Base-by-base conservation (phyloP, 2,888 invertebrate genomes). In the Epiblema foenella region DNA sequence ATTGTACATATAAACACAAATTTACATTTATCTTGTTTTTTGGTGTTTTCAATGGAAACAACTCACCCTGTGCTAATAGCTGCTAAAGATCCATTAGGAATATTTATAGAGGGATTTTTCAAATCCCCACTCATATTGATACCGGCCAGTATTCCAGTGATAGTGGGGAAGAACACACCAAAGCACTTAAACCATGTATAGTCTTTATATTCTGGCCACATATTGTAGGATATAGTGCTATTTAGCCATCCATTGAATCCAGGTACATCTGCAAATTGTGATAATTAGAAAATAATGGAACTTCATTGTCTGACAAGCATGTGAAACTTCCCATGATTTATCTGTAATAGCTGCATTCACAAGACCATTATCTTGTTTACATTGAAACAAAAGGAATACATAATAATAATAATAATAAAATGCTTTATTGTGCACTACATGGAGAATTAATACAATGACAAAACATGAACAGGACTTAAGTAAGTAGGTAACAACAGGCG, bases 101-200 rank as follows among this genome's bases (percentile, higher is more conserved):
- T 99, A 87, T 98, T 98, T 54, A 95, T 95, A 7, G 98, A 97
- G 1, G 99, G 99, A 78, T 98, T 97, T 78, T 96, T 95, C 69
- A 99, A 94, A 89, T 99, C 99, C 15, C 99, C 99, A 84, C 98
- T 98, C 99, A 99, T 99, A 85, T 99, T 99, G 79, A 99, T 99
- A 42, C 99, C 99, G 8, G 99, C 98, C 77, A 99, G 93, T 75
- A 99, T 97, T 17, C 99, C 99, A 59, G 99, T 99, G 33, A 99
- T 98, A 0, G 99, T 98, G 15, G 99, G 99, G 87, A 99, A 99
- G 90, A 99, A 99, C 2, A 99, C 98, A 39, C 99, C 99, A 89
- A 99, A 98, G 52, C 99, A 98, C 64, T 97, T 97, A 90, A 99
- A 99, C 97, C 99, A 99, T 73, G 96, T 97, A 81, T 98, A 97